phyloP scores from a whole-genome alignment of 2,797 vertebrate genomes.

The Oryzias dopingdopingensis region DNA sequence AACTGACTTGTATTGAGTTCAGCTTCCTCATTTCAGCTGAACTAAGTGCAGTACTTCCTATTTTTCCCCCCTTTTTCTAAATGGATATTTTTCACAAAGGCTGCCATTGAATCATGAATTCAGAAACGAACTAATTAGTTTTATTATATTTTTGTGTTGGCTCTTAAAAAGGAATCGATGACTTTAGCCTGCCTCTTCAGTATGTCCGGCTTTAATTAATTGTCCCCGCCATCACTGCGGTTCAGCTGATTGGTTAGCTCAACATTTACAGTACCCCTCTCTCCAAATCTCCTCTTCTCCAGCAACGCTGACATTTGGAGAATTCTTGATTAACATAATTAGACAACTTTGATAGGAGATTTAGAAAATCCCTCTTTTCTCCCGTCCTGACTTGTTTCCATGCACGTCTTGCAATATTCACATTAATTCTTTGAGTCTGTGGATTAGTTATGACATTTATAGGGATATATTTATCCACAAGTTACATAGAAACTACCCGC shows the following conservation, averaged over 20 bases:
- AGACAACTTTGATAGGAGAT: constrained; percentile 91
- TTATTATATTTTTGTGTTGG: constrained; percentile 60
- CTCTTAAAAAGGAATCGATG: constrained; percentile 45
- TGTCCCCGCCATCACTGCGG: constrained; percentile 53
- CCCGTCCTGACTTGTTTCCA: constrained; percentile 67
- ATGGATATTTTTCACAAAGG: constrained; percentile 39
- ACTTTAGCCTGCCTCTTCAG: constrained; percentile 63
- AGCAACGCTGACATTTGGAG: constrained; percentile 91
- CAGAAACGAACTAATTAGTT: constrained; percentile 58
- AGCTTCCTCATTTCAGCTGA: too few relatives aligned
- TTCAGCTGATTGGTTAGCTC: constrained; percentile 65
- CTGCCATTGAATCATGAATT: constrained; percentile 62
- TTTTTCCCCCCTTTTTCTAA: background rate
- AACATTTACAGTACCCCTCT: constrained; percentile 76
- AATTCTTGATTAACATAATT: constrained; percentile 98
- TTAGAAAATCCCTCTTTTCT: constrained; percentile 85
- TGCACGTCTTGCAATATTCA: constrained; percentile 60
- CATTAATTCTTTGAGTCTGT: constrained; percentile 61
- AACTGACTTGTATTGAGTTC: too few relatives aligned
- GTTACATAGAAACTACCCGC: constrained; percentile 48
- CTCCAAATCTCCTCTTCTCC: constrained; percentile 84
- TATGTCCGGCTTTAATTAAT: constrained; percentile 67
- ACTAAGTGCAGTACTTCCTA: too few relatives aligned
- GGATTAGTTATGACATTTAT: constrained; percentile 80
- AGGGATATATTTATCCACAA: constrained; percentile 60